Evolutionary conservation across 2,113 vertebrate genomes (phyloP).

Genomic region (Lagopus muta): DNA sequence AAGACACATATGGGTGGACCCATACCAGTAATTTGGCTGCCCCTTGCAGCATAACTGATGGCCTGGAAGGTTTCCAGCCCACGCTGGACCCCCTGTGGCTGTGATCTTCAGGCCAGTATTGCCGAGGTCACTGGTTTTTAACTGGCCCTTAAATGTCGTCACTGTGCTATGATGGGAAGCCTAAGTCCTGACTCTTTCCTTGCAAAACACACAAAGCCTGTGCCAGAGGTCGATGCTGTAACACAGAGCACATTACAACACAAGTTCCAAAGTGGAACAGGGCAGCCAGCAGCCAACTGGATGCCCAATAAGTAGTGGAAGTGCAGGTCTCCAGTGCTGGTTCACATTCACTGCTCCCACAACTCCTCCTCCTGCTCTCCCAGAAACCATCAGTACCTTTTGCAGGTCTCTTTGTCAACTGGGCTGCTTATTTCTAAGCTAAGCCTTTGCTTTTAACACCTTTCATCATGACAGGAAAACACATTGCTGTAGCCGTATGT

Average conservation of each 20-base stretch:
- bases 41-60: accelerated
- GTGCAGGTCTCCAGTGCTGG: not conserved
- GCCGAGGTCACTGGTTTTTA: not conserved
- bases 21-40: not conserved
- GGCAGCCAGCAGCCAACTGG: not conserved
- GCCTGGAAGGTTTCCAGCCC: not conserved
- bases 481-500: accelerated
- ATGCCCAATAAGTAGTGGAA: not conserved
- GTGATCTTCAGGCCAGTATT: too few relatives aligned
- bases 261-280: accelerated
- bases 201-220: not conserved
- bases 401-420: not conserved
- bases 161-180: not conserved
- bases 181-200: not conserved
- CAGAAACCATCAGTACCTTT: not conserved
- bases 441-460: not conserved
- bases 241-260: accelerated
- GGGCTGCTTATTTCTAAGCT: not conserved
- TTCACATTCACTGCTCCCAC: not conserved
- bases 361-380: not conserved
- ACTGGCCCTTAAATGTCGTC: not conserved
- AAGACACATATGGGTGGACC: not conserved
- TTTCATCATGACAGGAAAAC: not conserved
- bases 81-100: accelerated
- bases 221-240: not conserved